These are phyloP conservation scores for Armadillidium nasatum DNA, from an alignment of 1,140 invertebrate genomes.

Conservation along the genomic window DNA sequence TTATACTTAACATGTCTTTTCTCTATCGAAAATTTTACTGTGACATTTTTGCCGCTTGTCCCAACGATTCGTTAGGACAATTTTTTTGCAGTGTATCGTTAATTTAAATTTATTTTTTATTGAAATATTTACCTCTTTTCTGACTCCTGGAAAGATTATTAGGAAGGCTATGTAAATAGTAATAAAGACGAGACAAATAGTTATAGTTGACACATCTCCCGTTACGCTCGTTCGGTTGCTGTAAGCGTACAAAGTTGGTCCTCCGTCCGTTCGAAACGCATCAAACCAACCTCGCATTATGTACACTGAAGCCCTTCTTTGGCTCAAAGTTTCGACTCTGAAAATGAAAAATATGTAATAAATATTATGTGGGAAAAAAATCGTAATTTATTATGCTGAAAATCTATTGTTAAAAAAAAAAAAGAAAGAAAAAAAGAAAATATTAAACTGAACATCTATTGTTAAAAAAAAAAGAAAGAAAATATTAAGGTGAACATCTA, in stretches of 20 bases:
- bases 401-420: no score
- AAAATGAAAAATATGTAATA: constrained; percentile 6
- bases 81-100: no score
- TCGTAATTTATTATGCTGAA: no score
- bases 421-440: no score
- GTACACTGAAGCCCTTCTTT: not conserved
- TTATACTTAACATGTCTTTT: no score
- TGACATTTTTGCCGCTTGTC: no score
- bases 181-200: constrained; percentile 77
- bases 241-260: constrained; percentile 86
- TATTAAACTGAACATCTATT: no score
- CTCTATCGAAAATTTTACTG: no score
- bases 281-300: constrained; percentile 86
- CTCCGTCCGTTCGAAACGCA: constrained; percentile 84
- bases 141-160: constrained; percentile 87
- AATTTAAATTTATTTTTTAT: not conserved
- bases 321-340: not conserved
- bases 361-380: no score
- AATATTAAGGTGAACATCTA: no score
- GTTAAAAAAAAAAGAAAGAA: no score
- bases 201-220: constrained; percentile 78
- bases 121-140: constrained; percentile 73
- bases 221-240: constrained; percentile 88
- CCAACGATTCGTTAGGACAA: no score
- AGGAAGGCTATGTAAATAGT: constrained; percentile 87